Conservation (phyloP, 2,888 invertebrate species). For the Dynastes hyllus region DNA sequence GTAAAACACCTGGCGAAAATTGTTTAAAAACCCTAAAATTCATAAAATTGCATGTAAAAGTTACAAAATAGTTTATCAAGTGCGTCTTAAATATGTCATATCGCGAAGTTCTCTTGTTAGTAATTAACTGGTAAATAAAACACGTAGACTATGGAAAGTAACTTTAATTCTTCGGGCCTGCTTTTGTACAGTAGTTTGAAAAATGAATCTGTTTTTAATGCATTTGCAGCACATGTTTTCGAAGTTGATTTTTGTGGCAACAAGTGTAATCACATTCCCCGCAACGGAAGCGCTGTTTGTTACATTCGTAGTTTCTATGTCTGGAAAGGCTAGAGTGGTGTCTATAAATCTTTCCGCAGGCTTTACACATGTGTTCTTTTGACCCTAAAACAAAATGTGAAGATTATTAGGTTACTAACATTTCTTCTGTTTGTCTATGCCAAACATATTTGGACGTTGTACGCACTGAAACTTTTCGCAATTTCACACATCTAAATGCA, state of each 20-base stretch:
- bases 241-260: background rate
- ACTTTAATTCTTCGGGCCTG: background rate
- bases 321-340: conserved; percentile 1
- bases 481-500: too few species aligned
- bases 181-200: background rate
- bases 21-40: too few species aligned
- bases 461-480: too few species aligned
- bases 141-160: background rate
- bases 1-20: too few species aligned
- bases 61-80: background rate
- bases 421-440: too few species aligned
- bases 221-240: background rate
- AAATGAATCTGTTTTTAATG: background rate
- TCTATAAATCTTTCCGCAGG: background rate
- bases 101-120: background rate
- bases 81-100: background rate
- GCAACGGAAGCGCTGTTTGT: background rate
- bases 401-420: background rate
- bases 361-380: background rate
- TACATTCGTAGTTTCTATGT: conserved; percentile 11
- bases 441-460: background rate
- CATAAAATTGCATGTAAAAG: conserved; percentile 35
- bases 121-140: background rate
- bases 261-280: background rate
- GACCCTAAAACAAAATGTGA: conserved; percentile 39